phyloP scores from a whole-genome alignment of 2,797 vertebrate genomes.

The Chelon auratus region DNA sequence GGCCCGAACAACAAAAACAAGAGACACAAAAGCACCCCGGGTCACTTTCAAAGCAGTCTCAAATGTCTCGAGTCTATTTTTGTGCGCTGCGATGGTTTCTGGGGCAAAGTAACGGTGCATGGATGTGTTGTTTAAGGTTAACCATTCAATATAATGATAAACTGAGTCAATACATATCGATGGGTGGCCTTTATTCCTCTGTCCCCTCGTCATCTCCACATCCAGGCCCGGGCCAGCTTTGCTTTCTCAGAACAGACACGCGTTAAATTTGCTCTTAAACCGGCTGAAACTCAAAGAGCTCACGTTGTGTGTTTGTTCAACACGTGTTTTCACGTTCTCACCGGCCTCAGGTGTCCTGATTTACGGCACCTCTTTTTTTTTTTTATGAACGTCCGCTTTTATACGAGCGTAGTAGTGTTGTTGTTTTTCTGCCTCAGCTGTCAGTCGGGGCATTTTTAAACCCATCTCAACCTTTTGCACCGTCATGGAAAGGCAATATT shows the following conservation, averaged over 20 bases:
- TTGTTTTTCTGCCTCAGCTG: slow-evolving; percentile 45
- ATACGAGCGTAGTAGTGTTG: neutral
- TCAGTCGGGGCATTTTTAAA: slow-evolving; percentile 23
- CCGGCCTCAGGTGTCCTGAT: slow-evolving; percentile 7
- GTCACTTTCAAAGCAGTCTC: slow-evolving; percentile 37
- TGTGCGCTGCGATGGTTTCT: neutral
- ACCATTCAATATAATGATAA: neutral
- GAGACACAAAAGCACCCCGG: neutral
- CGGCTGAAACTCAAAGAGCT: neutral
- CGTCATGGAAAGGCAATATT: slow-evolving; percentile 63
- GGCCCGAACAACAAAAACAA: neutral
- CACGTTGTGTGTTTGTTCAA: slow-evolving; percentile 3
- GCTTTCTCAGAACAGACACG: neutral
- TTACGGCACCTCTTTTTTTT: neutral
- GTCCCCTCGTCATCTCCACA: neutral
- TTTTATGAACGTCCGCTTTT: slow-evolving; percentile 17
- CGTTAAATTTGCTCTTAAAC: slow-evolving; percentile 4
- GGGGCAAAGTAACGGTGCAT: neutral
- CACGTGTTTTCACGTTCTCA: slow-evolving; percentile 10
- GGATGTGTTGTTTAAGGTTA: neutral
- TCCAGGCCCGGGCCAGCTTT: neutral
- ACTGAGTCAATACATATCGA: no score
- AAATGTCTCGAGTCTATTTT: slow-evolving; percentile 53
- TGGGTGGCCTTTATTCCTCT: neutral
- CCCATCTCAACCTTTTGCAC: slow-evolving; percentile 25